Evolutionary conservation across 1,140 invertebrate species (phyloP), one percentile per base, ranked within the genome.

Genomic region (Tetramorium alpestre): DNA sequence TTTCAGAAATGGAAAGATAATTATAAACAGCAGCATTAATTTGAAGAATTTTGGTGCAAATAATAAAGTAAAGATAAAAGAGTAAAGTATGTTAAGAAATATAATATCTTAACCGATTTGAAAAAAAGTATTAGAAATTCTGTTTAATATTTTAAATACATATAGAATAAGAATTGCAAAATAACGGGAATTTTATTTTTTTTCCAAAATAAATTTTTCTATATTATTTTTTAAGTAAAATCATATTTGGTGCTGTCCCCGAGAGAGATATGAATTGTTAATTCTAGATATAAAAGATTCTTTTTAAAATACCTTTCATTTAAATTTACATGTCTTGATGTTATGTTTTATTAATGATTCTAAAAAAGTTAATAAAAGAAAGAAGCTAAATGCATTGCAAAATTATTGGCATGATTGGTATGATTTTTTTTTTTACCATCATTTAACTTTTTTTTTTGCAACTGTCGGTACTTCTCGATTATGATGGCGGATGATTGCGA

Each of bases 341-440:
- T 2, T 25, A 28, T 0, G 25, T 62, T n/a, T 18, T 2, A 44
- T 33, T n/a, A 58, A 56, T 33, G 3, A 41, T 75, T 11, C 18
- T 75, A 60, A 62, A 28, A 44, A 75, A 22, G 22, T 60, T 44
- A 47, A 4, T 44, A 22, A 18, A 65, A 1, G 13, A 44, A 60
- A 25, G 18, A 22, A 44, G 0, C 11, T 25, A 28, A 77, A 18
- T 44, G 1, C 16, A 25, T 11, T 28, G n/a, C 58, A 11, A 44
- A 77, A 62, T 60, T 60, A 4, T 33, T 33, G 33, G 8, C 8
- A 18, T 13, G 3, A 25, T 8, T n/a, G 11, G 4, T 13, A 18
- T 28, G 7, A 65, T 13, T 47, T 78, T 78, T 78, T 78, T n/a
- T 33, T 78, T n/a, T 33, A 75, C n/a, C 22, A 5, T 44, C 22